phyloP scores from a whole-genome alignment of 1,140 invertebrate genomes.

The Drosophila bocki region DNA sequence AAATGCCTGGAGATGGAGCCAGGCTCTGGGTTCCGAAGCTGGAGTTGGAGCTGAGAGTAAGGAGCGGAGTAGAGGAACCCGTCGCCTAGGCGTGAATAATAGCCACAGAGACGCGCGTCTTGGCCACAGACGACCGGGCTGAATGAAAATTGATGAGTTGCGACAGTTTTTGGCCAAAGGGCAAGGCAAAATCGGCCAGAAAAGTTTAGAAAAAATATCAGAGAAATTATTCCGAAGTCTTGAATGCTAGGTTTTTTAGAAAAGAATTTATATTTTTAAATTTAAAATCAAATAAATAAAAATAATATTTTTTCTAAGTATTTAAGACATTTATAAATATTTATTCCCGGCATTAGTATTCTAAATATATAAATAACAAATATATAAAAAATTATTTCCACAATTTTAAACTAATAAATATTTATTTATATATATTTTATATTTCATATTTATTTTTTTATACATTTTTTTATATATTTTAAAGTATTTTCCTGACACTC shows the following conservation, averaged over 20 bases:
- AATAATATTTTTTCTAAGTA: no score
- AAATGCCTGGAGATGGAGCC: not conserved
- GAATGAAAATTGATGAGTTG: conserved; percentile 84
- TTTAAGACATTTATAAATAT: no score
- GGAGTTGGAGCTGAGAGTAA: not conserved
- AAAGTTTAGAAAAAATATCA: conserved; percentile 15
- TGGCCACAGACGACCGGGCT: conserved; percentile 29
- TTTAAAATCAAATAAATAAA: not conserved
- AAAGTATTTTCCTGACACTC: conserved; percentile 3
- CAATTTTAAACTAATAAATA: not conserved
- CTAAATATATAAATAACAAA: not conserved
- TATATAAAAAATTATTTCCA: not conserved
- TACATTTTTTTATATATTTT: not conserved
- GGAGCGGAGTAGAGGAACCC: conserved; percentile 9
- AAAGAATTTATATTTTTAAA: not conserved
- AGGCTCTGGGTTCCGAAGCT: not conserved
- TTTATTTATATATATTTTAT: not conserved
- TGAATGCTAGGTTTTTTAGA: not conserved
- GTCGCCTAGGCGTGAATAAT: conserved; percentile 76
- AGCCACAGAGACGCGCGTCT: conserved; percentile 45
- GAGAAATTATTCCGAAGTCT: not conserved
- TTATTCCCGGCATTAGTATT: no score
- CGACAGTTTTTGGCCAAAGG: conserved; percentile 84
- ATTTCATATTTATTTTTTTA: no score
- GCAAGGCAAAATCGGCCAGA: conserved; percentile 66